phyloP scores from a whole-genome alignment of 2,113 vertebrate genomes.

The Coptodon rendalli region DNA sequence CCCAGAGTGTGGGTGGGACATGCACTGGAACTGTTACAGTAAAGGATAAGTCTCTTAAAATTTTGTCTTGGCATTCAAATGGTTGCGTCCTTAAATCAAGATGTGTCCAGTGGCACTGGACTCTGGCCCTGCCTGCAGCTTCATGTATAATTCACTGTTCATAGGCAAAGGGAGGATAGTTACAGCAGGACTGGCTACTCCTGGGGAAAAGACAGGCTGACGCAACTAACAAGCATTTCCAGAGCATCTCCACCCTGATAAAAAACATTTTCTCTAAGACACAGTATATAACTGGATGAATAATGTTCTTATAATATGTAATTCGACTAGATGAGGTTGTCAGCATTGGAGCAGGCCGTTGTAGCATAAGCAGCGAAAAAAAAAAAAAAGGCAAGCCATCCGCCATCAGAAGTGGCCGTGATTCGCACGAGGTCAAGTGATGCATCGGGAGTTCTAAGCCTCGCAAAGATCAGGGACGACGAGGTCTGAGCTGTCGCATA shows the following conservation, averaged over 20 bases:
- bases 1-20: not conserved
- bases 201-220: not conserved
- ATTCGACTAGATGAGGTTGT: not conserved
- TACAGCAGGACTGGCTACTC: not conserved
- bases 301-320: not conserved
- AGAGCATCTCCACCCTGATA: not conserved
- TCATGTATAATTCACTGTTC: constrained; percentile 45
- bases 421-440: constrained; percentile 13
- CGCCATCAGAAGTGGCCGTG: not conserved
- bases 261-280: not conserved
- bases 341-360: not conserved
- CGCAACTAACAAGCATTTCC: not conserved
- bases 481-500: not conserved
- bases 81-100: constrained; percentile 15
- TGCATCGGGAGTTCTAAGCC: not conserved
- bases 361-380: not conserved
- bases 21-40: not conserved
- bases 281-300: not conserved
- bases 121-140: constrained; percentile 5
- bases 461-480: not conserved
- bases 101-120: constrained; percentile 10
- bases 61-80: not conserved
- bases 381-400: not conserved
- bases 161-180: constrained; percentile 20
- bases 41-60: not conserved